A percentile compares a stretch with the other conserved stretches of the same genome.
Evolutionary conservation across 92 coral and sea anemone genomes (phyloP).

Genomic region (Montipora capitata): DNA sequence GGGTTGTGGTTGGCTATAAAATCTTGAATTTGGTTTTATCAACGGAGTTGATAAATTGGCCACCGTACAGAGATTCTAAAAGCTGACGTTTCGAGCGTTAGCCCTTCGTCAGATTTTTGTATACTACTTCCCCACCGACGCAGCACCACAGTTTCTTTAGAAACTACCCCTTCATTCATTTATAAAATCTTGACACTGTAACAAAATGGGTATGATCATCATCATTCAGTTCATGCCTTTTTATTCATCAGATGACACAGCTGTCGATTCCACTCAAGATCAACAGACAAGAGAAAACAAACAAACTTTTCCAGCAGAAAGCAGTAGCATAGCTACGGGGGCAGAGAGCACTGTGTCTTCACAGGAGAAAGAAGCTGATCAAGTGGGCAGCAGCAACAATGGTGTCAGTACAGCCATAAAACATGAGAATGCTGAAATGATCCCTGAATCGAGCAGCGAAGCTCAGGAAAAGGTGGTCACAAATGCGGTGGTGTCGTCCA

Average conservation of each 20-base stretch:
- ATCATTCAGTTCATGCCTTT: too few relatives aligned
- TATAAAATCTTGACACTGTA: too few relatives aligned
- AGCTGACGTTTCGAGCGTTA: too few relatives aligned
- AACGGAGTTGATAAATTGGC: too few relatives aligned
- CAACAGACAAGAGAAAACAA: constrained; percentile 69
- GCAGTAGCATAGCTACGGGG: constrained; percentile 16
- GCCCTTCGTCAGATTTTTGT: too few relatives aligned
- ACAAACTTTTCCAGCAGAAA: constrained; percentile 7
- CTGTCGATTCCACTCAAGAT: constrained; percentile 92
- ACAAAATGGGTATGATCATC: too few relatives aligned
- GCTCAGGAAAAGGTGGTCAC: constrained; percentile 22
- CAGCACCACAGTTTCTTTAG: too few relatives aligned
- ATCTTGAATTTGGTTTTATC: too few relatives aligned
- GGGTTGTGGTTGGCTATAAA: too few relatives aligned
- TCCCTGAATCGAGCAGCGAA: constrained; percentile 59
- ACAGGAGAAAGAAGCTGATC: constrained; percentile 55
- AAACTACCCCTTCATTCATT: too few relatives aligned
- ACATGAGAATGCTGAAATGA: constrained; percentile 62
- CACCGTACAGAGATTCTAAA: too few relatives aligned
- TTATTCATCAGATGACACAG: constrained; percentile 30
- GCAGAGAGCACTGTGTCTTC: constrained; percentile 41
- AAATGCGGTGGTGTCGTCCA: constrained; percentile 3
- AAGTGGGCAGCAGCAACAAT: constrained; percentile 90
- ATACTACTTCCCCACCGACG: too few relatives aligned
- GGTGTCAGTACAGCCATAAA: constrained; percentile 50